Conservation (phyloP, 1,140 invertebrate genomes). For the Psilanteris sp. region DNA sequence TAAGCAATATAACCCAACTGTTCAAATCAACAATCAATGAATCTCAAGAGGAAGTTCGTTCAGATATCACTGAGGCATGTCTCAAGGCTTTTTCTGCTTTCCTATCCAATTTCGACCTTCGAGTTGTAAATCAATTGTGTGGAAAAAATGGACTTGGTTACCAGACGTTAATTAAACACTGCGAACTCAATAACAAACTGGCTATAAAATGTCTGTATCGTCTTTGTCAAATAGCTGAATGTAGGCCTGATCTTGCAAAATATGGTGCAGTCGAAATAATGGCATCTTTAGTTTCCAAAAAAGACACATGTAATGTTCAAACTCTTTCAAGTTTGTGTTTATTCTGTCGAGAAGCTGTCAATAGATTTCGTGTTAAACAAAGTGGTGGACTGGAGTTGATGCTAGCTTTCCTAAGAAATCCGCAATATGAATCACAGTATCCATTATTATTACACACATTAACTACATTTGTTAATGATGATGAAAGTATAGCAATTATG, state of each 20-base stretch:
- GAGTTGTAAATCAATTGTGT: conserved; percentile 64
- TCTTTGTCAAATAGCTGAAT: conserved; percentile 70
- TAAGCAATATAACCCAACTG: conserved; percentile 63
- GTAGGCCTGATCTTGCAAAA: conserved; percentile 69
- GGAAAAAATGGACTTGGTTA: conserved; percentile 66
- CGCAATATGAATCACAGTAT: conserved; percentile 67
- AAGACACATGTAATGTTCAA: conserved; percentile 51
- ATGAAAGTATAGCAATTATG: conserved; percentile 70
- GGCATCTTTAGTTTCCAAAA: conserved; percentile 58
- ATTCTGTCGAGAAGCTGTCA: conserved; percentile 74
- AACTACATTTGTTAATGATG: conserved; percentile 69
- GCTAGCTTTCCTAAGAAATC: conserved; percentile 65
- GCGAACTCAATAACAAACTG: conserved; percentile 64
- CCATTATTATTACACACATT: conserved; percentile 67
- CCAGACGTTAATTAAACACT: conserved; percentile 65
- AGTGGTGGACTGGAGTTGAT: conserved; percentile 70
- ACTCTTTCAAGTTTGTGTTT: conserved; percentile 67
- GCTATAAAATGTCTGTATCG: conserved; percentile 70
- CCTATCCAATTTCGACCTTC: conserved; percentile 47
- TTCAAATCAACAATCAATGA: conserved; percentile 58
- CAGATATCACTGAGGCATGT: conserved; percentile 68
- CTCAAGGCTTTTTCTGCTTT: conserved; percentile 72
- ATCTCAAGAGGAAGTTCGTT: conserved; percentile 46
- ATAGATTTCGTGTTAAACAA: conserved; percentile 66
- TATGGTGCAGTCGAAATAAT: conserved; percentile 66